Evolutionary conservation across 2,888 invertebrate genomes (phyloP).

Genomic region (Aphodius sticticus): DNA sequence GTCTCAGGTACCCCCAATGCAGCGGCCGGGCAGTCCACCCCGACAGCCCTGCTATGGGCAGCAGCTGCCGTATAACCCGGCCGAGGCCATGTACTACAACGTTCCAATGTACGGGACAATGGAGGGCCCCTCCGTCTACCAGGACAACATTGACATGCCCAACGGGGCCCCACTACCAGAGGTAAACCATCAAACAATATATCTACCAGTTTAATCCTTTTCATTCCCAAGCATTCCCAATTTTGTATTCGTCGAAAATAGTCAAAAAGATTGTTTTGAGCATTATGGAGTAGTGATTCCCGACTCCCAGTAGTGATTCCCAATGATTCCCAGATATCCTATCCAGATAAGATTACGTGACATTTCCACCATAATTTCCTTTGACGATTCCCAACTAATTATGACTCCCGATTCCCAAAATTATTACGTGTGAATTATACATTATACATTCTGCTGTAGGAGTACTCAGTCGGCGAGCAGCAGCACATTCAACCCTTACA

Average conservation of each 20-base stretch:
- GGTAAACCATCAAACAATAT: conserved; percentile 44
- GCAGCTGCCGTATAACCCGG: conserved; percentile 43
- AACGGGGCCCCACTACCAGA: conserved; percentile 46
- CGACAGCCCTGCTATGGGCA: conserved; percentile 49
- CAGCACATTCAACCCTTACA: not conserved
- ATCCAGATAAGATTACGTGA: not conserved
- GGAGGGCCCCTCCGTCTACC: conserved; percentile 49
- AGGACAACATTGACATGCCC: conserved; percentile 52
- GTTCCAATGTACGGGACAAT: conserved; percentile 53
- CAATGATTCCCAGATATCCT: not conserved
- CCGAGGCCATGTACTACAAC: conserved; percentile 51
- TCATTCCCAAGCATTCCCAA: not conserved
- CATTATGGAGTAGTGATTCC: not conserved
- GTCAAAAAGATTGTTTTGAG: too few species aligned
- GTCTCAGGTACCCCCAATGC: conserved; percentile 46
- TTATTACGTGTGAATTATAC: not conserved
- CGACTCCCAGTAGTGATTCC: not conserved
- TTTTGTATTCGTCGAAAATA: too few species aligned
- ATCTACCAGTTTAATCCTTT: not conserved
- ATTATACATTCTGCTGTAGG: not conserved
- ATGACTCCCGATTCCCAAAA: not conserved
- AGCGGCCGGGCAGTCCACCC: conserved; percentile 49
- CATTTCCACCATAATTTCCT: too few species aligned
- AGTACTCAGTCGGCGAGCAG: not conserved
- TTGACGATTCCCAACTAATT: not conserved